These are phyloP conservation scores for Aphelocoma coerulescens DNA, from an alignment of 2,113 vertebrate genomes.

Conservation along the genomic window DNA sequence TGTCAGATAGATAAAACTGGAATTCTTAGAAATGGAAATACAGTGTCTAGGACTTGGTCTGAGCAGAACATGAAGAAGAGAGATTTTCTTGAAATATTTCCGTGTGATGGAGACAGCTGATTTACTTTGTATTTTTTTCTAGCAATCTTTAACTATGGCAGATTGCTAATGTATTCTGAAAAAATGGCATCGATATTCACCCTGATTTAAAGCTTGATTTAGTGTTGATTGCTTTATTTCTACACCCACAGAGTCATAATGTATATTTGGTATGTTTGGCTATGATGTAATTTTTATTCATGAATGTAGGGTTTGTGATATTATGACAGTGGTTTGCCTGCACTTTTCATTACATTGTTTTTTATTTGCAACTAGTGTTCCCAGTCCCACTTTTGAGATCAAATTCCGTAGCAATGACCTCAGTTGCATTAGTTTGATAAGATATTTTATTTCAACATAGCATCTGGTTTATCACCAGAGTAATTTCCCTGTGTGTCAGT, in stretches of 20 bases:
- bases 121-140: background rate
- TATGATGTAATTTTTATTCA: slow-evolving; percentile 7
- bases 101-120: background rate
- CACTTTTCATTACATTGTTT: background rate
- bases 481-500: background rate
- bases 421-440: background rate
- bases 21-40: background rate
- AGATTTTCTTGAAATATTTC: background rate
- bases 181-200: background rate
- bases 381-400: background rate
- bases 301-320: background rate
- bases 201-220: slow-evolving; percentile 42
- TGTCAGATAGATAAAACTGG: background rate
- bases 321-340: background rate
- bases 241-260: background rate
- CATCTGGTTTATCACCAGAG: slow-evolving; percentile 41
- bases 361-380: slow-evolving; percentile 4
- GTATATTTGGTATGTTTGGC: background rate
- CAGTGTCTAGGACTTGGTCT: background rate
- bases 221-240: slow-evolving; percentile 12
- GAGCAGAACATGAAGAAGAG: background rate
- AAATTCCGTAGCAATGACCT: background rate
- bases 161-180: slow-evolving; percentile 8
- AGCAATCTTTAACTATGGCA: background rate
- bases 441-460: background rate